Conservation (phyloP, 1,140 invertebrate genomes). For the Sycophaga agraensis region DNA sequence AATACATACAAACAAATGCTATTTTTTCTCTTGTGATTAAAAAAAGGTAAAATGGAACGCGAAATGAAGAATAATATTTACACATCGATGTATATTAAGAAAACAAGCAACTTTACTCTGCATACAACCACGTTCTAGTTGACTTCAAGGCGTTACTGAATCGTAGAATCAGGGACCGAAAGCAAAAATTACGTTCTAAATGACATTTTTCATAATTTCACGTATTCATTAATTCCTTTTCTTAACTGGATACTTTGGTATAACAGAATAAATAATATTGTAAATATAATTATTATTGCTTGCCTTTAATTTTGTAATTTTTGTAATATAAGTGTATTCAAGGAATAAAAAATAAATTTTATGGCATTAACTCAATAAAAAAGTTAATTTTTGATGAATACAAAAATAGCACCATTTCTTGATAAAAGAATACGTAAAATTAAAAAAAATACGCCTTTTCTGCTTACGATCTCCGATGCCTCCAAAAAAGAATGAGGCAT, state of each 20-base stretch:
- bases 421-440: too few species aligned
- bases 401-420: too few species aligned
- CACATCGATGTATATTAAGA: conserved; percentile 27
- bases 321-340: too few species aligned
- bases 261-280: too few species aligned
- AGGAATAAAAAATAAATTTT: background rate
- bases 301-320: too few species aligned
- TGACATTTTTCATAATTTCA: conserved; percentile 13
- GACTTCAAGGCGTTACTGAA: conserved; percentile 10
- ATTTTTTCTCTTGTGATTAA: too few species aligned
- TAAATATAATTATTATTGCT: too few species aligned
- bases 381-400: conserved; percentile 3
- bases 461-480: conserved; percentile 31
- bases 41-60: too few species aligned
- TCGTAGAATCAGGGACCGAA: conserved; percentile 2
- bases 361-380: background rate
- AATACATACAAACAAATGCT: conserved; percentile 12
- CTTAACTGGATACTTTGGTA: too few species aligned
- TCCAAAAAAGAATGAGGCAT: conserved; percentile 8
- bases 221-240: too few species aligned
- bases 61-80: conserved; percentile 10
- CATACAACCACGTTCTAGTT: conserved; percentile 21
- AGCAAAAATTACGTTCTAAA: conserved; percentile 15
- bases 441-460: conserved; percentile 11
- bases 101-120: conserved; percentile 37